Evolutionary conservation across 2,888 invertebrate species (phyloP), one percentile per base, ranked within the genome.

Genomic region (Phyto melanocephala): DNA sequence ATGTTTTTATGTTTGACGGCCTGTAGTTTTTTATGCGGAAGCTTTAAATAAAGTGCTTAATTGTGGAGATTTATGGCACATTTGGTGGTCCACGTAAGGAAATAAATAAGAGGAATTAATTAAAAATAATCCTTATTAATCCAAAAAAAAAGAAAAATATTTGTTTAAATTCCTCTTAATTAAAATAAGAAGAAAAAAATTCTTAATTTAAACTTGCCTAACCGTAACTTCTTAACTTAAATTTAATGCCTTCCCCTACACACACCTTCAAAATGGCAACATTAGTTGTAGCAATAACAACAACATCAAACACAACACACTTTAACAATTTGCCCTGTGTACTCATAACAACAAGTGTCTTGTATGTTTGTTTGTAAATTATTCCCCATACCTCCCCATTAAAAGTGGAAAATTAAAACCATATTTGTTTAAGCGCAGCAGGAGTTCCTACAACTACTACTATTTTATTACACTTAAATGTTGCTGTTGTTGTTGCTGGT

Each of bases 401-500:
- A 8, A 71, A 63, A 37, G 58, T 58, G 47, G 45, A 65, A 72
- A 79, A 65, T 79, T 67, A 79, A 79, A 65, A 60, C 24, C 72
- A 52, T 60, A 79, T 79, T 79, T 79, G 79, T 52, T 67, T 50
- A 52, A 79, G 33, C 40, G 24, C 79, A 79, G 79, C 79, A 72
- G 79, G 79, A 65, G 79, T 58, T 56, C 40, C 37, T n/a, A 13
- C 62, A 56, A 58, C 75, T 22, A 58, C 75, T 22, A 71, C 47
- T 47, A 50, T 77, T 77, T 62, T 62, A 68, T 68, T 68, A 24
- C 35, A 58, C 42, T 37, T 7, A 6, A 11, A 6, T 7, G 37
- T 37, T 37, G 37, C 8, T 7, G 37, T 37, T 37, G 37, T 37
- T 20, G 11, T 47, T 2, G 17, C 7, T 8, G 1, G 28, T 15